These are phyloP conservation scores for Entelurus aequoreus DNA, from an alignment of 2,113 vertebrate species.

Conservation along the genomic window DNA sequence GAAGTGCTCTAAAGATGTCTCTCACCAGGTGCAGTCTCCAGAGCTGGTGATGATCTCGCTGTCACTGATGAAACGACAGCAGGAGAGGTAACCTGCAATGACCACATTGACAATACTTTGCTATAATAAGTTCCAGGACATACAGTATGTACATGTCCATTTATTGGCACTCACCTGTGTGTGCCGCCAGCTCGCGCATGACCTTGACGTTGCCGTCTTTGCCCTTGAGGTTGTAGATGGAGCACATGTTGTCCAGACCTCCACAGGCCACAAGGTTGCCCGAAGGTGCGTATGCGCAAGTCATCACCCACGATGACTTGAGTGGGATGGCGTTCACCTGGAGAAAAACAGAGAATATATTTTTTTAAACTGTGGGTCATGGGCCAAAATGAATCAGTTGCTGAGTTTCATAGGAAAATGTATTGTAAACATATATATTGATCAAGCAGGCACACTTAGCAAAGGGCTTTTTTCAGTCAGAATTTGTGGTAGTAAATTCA, in stretches of 20 bases:
- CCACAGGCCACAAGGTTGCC: constrained; percentile 96
- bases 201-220: constrained; percentile 93
- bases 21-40: constrained; percentile 94
- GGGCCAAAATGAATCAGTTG: too few species aligned
- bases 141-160: neutral
- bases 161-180: constrained; percentile 75
- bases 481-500: too few species aligned
- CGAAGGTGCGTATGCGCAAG: constrained; percentile 93
- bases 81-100: constrained; percentile 89
- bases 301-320: constrained; percentile 99
- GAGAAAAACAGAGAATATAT: neutral
- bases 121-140: too few species aligned
- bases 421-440: too few species aligned
- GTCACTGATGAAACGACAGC: constrained; percentile 95
- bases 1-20: neutral
- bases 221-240: constrained; percentile 94
- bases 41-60: constrained; percentile 96
- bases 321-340: constrained; percentile 96
- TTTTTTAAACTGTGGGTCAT: neutral
- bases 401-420: too few species aligned
- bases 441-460: too few species aligned
- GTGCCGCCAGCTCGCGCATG: constrained; percentile 90
- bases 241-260: constrained; percentile 97
- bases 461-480: too few species aligned
- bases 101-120: constrained; percentile 10